phyloP scores from a whole-genome alignment of 2,797 vertebrate genomes.

The Mormyrus hasselquistii region DNA sequence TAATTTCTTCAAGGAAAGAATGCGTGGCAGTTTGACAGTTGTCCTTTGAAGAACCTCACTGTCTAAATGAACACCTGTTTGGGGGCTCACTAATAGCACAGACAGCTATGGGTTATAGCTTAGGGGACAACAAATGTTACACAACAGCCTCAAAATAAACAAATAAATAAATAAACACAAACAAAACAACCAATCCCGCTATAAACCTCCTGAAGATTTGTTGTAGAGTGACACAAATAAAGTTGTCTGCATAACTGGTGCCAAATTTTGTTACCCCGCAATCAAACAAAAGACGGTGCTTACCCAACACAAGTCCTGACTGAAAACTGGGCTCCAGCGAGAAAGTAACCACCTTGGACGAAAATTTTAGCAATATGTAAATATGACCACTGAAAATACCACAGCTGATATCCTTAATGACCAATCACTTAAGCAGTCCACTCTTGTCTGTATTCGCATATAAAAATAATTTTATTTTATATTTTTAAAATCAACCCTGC shows the following conservation, averaged over 20 bases:
- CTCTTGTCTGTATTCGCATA: neutral
- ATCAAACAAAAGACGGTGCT: neutral
- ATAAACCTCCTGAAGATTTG: neutral
- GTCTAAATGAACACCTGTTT: neutral
- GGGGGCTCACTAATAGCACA: neutral
- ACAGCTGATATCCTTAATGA: neutral
- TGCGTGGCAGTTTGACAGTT: neutral
- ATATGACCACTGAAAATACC: neutral
- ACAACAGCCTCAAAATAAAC: neutral
- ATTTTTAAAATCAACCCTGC: neutral
- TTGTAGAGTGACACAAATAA: neutral
- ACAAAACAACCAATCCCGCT: neutral
- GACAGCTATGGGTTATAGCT: neutral
- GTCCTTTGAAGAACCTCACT: neutral
- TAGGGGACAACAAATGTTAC: neutral
- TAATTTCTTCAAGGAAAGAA: neutral
- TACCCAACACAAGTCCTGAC: neutral
- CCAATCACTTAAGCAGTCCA: neutral
- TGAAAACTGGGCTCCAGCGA: neutral
- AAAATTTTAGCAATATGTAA: neutral
- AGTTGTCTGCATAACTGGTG: neutral
- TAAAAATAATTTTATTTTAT: neutral
- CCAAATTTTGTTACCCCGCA: neutral
- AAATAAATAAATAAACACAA: neutral
- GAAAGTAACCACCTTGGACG: neutral